Evolutionary conservation across 2,113 vertebrate genomes (phyloP), one percentile per base, ranked within the genome.

Genomic region (Amphiprion ocellaris): DNA sequence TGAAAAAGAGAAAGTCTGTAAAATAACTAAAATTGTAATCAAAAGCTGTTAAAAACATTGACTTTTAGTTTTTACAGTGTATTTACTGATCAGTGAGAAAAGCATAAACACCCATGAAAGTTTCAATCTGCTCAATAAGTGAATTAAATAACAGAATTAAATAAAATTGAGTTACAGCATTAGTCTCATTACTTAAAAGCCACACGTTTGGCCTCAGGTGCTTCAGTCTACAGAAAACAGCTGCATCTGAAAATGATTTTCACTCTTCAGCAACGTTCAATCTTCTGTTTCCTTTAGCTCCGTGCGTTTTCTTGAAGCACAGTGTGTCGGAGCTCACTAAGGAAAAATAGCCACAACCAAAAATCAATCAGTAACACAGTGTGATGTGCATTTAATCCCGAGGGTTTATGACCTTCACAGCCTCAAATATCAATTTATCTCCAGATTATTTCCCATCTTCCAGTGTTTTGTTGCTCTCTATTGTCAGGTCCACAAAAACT

Each of bases 361-460:
- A 81, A 88, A 90, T 85, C 84, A 84, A 90, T 90, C 86, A 82
- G 62, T 69, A 84, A 82, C 69, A 80, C 69, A 78, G 55, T 73
- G 69, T 52, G 60, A 26, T 73, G 83, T 71, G 81, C 52, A 81
- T 90, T 90, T 86, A 89, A 87, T 90, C 85, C 71, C 14, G 2
- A 14, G 67, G 62, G 73, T 76, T 72, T 50, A 41, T 77, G 79
- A 90, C 90, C 90, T 90, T 90, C 90, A 67, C 67, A 19, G 33
- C 54, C 11, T 8, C 23, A 70, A 59, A 85, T 86, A 80, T 89
- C 79, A 81, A 86, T 89, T 87, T 19, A 86, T 87, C 81, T 87
- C 58, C 11, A 81, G 82, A 87, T 79, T 30, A 83, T 86, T 87
- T 79, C 4, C 76, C 75, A 66, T 89, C 83, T 77, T 77, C 12